Evolutionary conservation across 2,113 vertebrate species (phyloP).

Genomic region (Ceyx cyanopectus): DNA sequence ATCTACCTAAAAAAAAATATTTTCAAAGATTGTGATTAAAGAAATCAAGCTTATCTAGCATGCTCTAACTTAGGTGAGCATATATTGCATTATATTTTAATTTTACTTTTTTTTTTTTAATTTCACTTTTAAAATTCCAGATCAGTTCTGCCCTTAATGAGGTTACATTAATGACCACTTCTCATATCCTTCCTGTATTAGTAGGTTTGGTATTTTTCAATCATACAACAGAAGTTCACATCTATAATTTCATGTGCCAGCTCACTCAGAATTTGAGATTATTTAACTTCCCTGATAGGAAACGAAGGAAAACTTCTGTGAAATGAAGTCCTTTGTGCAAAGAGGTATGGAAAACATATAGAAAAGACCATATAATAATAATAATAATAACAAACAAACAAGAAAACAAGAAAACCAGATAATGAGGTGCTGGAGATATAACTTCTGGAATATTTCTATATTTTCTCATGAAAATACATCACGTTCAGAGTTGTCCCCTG

Average conservation of each 20-base stretch:
- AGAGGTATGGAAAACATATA: background rate
- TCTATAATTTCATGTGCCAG: background rate
- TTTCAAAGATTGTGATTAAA: background rate
- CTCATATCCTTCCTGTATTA: background rate
- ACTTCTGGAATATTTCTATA: background rate
- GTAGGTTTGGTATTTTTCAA: background rate
- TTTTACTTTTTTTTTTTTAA: background rate
- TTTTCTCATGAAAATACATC: background rate
- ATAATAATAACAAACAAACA: background rate
- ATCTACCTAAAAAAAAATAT: background rate
- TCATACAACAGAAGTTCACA: background rate
- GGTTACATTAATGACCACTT: background rate
- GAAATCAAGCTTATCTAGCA: background rate
- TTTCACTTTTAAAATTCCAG: background rate
- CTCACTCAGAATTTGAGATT: background rate
- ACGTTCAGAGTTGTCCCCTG: background rate
- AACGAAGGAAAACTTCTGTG: background rate
- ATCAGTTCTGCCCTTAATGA: background rate
- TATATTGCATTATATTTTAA: background rate
- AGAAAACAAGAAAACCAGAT: background rate
- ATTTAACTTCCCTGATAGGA: background rate
- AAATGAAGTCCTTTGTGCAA: background rate
- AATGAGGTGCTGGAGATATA: background rate
- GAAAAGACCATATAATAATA: background rate
- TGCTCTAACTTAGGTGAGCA: background rate